Percentiles rank a stretch among this genome's conserved stretches.
Evolutionary conservation across 2,797 vertebrate species (phyloP).

Genomic region (Anisognathus igniventris): DNA sequence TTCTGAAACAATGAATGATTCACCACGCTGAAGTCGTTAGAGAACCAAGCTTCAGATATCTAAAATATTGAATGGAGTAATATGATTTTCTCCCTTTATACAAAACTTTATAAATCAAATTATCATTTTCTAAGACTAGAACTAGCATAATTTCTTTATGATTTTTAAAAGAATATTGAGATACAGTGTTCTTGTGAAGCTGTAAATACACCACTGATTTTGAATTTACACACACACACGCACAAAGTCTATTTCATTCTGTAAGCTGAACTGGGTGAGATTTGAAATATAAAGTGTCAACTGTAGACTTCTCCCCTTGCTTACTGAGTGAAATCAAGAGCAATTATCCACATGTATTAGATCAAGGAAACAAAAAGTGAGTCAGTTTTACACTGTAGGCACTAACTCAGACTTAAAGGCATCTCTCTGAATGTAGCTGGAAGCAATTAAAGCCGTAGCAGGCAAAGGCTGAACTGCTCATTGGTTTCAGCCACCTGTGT

Average conservation of each 20-base stretch:
- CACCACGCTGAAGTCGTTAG: neutral
- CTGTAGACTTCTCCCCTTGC: rapidly evolving
- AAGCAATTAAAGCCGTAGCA: neutral
- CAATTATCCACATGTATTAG: neutral
- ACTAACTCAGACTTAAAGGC: neutral
- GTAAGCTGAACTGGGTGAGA: neutral
- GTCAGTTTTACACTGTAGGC: neutral
- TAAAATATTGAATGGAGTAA: neutral
- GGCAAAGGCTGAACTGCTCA: neutral
- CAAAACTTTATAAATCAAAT: neutral
- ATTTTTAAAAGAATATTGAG: neutral
- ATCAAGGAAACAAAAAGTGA: neutral
- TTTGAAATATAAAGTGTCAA: neutral
- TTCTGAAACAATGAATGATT: neutral
- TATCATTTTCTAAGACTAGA: neutral
- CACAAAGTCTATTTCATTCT: neutral
- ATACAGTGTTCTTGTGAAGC: neutral
- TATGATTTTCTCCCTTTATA: neutral
- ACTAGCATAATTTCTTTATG: neutral
- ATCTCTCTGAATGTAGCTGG: neutral
- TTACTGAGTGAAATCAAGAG: neutral
- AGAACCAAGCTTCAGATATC: neutral
- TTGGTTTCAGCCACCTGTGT: neutral
- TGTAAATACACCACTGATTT: neutral
- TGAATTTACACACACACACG: neutral